phyloP scores from a whole-genome alignment of 2,888 invertebrate genomes.

The Lepidocyrtinus sp. region DNA sequence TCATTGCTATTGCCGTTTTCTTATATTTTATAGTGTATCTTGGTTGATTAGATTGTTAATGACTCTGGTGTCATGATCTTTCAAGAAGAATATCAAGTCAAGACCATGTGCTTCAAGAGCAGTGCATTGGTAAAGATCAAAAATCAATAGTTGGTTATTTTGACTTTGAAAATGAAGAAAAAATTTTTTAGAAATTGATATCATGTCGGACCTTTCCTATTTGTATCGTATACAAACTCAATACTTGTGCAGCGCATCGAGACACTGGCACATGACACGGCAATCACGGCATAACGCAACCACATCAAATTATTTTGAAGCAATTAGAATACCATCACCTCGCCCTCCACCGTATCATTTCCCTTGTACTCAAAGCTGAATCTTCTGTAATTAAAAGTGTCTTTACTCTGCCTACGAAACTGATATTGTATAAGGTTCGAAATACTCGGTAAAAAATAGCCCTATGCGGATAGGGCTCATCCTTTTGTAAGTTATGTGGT shows the following conservation, averaged over 20 bases:
- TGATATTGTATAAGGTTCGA: not conserved
- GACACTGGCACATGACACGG: not conserved
- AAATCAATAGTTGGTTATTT: no score
- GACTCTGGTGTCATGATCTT: not conserved
- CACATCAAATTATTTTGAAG: not conserved
- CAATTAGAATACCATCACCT: no score
- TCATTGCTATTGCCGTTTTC: not conserved
- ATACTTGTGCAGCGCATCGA: not conserved
- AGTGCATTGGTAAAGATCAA: no score
- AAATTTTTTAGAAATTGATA: no score
- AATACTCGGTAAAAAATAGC: not conserved
- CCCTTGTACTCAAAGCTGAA: no score
- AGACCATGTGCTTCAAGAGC: not conserved
- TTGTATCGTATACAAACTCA: no score
- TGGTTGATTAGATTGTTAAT: not conserved
- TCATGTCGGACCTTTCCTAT: no score
- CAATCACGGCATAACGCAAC: not conserved
- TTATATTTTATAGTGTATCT: not conserved
- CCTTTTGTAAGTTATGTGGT: no score
- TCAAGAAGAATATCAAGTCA: not conserved
- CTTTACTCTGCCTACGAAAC: not conserved
- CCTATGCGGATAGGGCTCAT: not conserved
- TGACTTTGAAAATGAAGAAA: no score
- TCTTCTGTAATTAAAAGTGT: not conserved
- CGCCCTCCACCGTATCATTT: not conserved